phyloP scores from a whole-genome alignment of 1,140 invertebrate species.

The Lutraria rhynchaena region DNA sequence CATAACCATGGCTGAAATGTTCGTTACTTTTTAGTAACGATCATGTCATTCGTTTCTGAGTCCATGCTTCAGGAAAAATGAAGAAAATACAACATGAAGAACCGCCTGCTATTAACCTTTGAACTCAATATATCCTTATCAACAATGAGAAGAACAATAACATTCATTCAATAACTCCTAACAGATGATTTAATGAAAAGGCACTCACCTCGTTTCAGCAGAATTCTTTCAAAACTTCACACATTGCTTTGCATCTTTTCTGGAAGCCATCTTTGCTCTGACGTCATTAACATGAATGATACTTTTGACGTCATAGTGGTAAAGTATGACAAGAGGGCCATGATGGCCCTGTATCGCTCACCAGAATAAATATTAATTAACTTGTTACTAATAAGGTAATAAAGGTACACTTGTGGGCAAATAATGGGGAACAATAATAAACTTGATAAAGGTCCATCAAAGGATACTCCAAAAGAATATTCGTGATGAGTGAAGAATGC shows the following conservation, averaged over 20 bases:
- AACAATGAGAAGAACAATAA: too few species aligned
- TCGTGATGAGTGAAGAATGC: too few species aligned
- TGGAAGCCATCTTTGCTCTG: too few species aligned
- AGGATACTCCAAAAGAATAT: too few species aligned
- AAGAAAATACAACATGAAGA: background rate
- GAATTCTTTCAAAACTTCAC: background rate
- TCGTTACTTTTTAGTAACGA: constrained; percentile 22
- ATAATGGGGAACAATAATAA: too few species aligned
- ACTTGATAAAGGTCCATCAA: too few species aligned
- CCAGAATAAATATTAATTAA: too few species aligned
- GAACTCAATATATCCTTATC: background rate
- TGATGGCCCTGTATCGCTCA: too few species aligned
- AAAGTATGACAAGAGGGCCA: too few species aligned
- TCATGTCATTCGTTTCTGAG: background rate
- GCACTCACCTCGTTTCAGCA: background rate
- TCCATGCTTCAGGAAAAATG: background rate
- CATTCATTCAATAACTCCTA: background rate
- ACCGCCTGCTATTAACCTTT: background rate
- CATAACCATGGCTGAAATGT: constrained; percentile 22
- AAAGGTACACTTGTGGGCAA: too few species aligned
- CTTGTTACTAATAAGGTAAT: too few species aligned
- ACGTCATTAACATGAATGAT: background rate
- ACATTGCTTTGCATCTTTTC: background rate
- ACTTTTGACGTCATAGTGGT: constrained; percentile 2
- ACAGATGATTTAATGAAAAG: background rate